phyloP scores from a whole-genome alignment of 2,797 vertebrate species.

The Alauda arvensis region DNA sequence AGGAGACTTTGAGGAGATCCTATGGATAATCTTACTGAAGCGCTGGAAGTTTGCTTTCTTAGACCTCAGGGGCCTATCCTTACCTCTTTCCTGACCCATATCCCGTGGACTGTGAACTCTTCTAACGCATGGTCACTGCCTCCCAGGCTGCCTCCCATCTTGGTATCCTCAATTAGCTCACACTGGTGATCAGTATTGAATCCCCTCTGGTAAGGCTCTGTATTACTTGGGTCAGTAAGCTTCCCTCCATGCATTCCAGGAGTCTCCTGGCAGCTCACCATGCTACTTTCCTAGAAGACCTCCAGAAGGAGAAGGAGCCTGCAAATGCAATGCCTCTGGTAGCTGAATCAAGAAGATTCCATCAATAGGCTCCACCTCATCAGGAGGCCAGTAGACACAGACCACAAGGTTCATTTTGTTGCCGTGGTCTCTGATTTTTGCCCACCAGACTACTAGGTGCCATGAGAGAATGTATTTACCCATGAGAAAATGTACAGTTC shows the following conservation, averaged over 20 bases:
- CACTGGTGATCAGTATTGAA: neutral
- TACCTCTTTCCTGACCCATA: neutral
- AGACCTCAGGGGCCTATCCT: neutral
- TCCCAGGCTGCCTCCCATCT: neutral
- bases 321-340: neutral
- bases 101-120: neutral
- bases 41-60: neutral
- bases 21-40: neutral
- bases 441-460: neutral
- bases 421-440: neutral
- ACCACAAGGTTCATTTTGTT: neutral
- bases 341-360: neutral
- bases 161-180: neutral
- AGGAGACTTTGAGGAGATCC: neutral
- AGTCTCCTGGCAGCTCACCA: neutral
- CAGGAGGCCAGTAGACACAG: accelerated
- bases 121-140: too few relatives aligned
- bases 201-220: neutral
- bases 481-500: neutral
- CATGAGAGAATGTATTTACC: neutral
- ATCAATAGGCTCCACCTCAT: neutral
- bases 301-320: neutral
- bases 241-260: neutral
- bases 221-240: neutral
- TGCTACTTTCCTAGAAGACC: neutral